A percentile compares a stretch with the other conserved stretches of the same genome.
phyloP scores from a whole-genome alignment of 2,797 vertebrate species.

The Limnodromus scolopaceus region DNA sequence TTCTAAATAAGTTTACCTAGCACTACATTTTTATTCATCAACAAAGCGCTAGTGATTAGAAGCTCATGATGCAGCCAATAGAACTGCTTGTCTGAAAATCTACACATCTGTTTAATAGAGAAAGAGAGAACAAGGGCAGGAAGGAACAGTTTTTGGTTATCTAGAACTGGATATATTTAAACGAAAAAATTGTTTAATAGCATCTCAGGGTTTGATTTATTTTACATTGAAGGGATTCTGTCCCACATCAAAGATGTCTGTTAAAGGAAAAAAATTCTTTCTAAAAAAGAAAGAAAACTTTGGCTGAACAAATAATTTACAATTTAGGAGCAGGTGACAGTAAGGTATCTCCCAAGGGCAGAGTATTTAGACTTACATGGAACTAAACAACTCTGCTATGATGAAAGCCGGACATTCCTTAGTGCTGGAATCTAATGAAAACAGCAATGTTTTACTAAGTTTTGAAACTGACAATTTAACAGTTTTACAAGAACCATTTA shows the following conservation, averaged over 20 bases:
- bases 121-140: conserved; percentile 6
- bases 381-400: conserved; percentile 69
- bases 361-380: conserved; percentile 64
- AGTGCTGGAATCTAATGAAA: conserved; percentile 69
- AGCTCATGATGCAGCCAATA: neutral
- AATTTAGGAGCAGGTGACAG: conserved; percentile 84
- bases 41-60: neutral
- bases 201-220: conserved; percentile 72
- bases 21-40: neutral
- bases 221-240: conserved; percentile 82
- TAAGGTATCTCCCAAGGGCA: conserved; percentile 70
- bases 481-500: conserved; percentile 75
- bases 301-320: conserved; percentile 71
- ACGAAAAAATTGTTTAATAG: conserved; percentile 57
- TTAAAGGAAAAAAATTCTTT: conserved; percentile 66
- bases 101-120: conserved; percentile 26
- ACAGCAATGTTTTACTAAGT: conserved; percentile 65
- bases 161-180: conserved; percentile 52
- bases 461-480: conserved; percentile 69
- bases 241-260: conserved; percentile 79
- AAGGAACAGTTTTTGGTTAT: conserved; percentile 33
- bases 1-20: neutral
- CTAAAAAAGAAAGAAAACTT: conserved; percentile 54
- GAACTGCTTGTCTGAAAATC: conserved; percentile 25
- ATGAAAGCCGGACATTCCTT: conserved; percentile 76